Conservation (phyloP, 2,113 vertebrate species). For the Astur gentilis region DNA sequence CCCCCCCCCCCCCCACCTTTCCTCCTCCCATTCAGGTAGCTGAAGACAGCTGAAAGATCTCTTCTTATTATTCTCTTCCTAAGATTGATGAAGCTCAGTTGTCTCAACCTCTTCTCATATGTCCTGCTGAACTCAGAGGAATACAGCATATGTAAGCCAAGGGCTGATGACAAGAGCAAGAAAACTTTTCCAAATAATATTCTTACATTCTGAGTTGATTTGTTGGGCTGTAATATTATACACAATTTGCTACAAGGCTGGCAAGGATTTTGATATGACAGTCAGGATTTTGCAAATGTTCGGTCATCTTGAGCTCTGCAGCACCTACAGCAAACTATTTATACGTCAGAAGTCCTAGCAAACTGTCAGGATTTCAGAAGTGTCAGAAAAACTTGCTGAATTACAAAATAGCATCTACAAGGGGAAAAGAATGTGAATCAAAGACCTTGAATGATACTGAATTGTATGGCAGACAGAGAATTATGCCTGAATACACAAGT, state of each 20-base stretch:
- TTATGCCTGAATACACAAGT: neutral
- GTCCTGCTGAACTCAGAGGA: neutral
- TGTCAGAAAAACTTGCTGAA: neutral
- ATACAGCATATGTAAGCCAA: neutral
- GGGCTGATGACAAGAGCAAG: neutral
- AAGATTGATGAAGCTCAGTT: neutral
- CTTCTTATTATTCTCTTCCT: neutral
- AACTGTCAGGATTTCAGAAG: neutral
- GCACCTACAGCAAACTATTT: neutral
- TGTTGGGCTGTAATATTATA: neutral
- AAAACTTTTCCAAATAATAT: neutral
- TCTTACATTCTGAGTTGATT: neutral
- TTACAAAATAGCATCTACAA: neutral
- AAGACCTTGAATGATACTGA: neutral
- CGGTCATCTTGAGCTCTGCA: neutral
- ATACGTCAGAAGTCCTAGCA: neutral
- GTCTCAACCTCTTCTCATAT: neutral
- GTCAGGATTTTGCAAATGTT: neutral
- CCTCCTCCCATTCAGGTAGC: neutral
- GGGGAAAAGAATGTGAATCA: neutral
- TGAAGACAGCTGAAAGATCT: neutral
- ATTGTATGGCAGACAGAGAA: neutral
- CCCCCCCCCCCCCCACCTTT: neutral
- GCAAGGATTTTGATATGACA: neutral
- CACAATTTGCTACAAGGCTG: neutral